These are phyloP conservation scores for Elaphurus davidianus DNA, from an alignment of 2,113 vertebrate genomes.

Conservation along the genomic window DNA sequence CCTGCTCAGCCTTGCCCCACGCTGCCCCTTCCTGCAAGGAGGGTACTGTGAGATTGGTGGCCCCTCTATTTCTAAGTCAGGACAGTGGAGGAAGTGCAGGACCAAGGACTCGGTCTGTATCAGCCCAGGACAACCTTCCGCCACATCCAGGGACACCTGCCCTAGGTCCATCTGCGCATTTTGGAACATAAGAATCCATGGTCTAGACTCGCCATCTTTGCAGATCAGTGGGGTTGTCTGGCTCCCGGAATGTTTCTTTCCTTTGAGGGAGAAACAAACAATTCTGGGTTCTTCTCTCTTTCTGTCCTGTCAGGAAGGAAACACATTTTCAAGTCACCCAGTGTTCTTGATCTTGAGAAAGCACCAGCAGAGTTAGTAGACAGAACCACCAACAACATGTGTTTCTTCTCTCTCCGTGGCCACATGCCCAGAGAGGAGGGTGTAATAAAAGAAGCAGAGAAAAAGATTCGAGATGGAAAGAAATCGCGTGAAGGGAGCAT, in stretches of 20 bases:
- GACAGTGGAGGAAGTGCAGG: not conserved
- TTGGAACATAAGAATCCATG: slow-evolving; percentile 17
- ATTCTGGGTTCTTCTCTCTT: not conserved
- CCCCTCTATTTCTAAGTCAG: not conserved
- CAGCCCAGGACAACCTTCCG: slow-evolving; percentile 29
- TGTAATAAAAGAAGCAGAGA: slow-evolving; percentile 55
- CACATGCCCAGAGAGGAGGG: not conserved
- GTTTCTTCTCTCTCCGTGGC: slow-evolving; percentile 13
- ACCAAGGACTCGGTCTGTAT: slow-evolving; percentile 66
- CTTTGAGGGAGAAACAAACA: not conserved
- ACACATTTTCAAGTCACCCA: not conserved
- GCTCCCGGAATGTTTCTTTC: not conserved
- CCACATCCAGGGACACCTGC: slow-evolving; percentile 34
- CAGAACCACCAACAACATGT: not conserved
- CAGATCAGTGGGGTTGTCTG: not conserved
- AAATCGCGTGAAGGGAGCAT: not conserved
- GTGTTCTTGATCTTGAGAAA: slow-evolving; percentile 27
- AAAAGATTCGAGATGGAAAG: slow-evolving; percentile 17
- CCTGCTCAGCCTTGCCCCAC: accelerated
- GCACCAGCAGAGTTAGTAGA: slow-evolving; percentile 35
- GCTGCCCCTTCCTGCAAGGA: accelerated
- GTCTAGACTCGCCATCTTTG: slow-evolving; percentile 37
- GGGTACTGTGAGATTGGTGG: not conserved
- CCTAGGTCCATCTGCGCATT: slow-evolving; percentile 20
- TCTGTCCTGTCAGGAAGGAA: not conserved